Evolutionary conservation across 2,113 vertebrate genomes (phyloP).

Genomic region (Mirounga angustirostris): DNA sequence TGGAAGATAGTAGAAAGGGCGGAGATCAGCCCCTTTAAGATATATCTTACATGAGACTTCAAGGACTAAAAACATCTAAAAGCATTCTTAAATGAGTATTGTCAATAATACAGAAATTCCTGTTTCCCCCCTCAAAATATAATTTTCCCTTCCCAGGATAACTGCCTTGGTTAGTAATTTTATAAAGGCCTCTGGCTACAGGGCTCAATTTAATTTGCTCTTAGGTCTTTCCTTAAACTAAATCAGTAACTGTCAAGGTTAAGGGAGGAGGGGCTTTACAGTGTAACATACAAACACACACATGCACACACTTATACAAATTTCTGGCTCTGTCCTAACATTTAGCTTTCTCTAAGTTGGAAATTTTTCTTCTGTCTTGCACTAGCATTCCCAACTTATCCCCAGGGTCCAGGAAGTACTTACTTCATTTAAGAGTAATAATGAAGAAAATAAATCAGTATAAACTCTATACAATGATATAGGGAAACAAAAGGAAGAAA

Average conservation of each 20-base stretch:
- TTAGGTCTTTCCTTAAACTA: not conserved
- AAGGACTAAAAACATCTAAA: not conserved
- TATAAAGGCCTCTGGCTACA: not conserved
- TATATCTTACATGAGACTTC: not conserved
- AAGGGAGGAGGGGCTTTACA: not conserved
- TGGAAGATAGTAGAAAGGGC: not conserved
- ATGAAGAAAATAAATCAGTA: not conserved
- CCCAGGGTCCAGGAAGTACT: not conserved
- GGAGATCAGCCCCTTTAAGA: not conserved
- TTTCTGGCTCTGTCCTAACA: not conserved
- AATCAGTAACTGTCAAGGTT: not conserved
- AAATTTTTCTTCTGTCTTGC: not conserved
- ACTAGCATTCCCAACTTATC: not conserved
- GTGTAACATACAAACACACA: not conserved
- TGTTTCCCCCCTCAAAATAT: not conserved
- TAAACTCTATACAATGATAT: not conserved
- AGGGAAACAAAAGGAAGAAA: not conserved
- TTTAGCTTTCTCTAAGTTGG: not conserved
- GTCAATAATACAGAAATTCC: not conserved
- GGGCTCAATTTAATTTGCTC: not conserved
- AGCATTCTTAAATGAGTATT: not conserved
- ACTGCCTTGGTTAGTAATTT: not conserved
- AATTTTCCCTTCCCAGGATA: not conserved
- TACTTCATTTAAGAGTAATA: not conserved
- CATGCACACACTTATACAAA: not conserved